phyloP scores from a whole-genome alignment of 37 sponge, comb jelly and placozoan species.

The Cliona cf. orientalis region DNA sequence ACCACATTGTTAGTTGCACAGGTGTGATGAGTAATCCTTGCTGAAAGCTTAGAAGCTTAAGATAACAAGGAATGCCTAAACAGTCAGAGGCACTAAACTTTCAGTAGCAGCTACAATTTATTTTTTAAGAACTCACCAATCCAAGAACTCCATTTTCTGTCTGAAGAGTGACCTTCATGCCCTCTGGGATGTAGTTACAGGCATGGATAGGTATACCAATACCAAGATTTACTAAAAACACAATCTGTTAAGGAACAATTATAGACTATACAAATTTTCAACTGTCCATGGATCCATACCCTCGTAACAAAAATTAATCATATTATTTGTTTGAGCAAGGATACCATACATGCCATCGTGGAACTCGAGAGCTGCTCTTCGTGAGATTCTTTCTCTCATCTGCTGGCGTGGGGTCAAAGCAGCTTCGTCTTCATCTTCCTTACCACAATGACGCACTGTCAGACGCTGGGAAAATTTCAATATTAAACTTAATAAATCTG shows the following conservation, averaged over 20 bases:
- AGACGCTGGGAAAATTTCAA: slow-evolving; percentile 13
- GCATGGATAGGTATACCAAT: slow-evolving; percentile 97
- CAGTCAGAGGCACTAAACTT: too few relatives aligned
- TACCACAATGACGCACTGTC: slow-evolving; percentile 25
- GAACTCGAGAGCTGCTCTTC: slow-evolving; percentile 94
- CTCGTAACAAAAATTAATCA: too few relatives aligned
- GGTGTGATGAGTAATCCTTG: too few relatives aligned
- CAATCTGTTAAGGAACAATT: background rate
- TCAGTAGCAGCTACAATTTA: too few relatives aligned
- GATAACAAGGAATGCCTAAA: too few relatives aligned
- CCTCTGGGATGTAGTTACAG: slow-evolving; percentile 91
- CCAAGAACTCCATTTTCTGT: slow-evolving; percentile 98
- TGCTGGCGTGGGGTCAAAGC: too few relatives aligned
- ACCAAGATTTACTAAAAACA: slow-evolving; percentile 87
- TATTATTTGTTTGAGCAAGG: slow-evolving; percentile 19
- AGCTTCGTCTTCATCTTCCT: background rate
- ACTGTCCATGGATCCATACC: background rate
- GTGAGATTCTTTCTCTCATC: slow-evolving; percentile 78
- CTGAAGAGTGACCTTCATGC: slow-evolving; percentile 89
- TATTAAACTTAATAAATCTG: too few relatives aligned
- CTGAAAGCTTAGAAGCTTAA: too few relatives aligned
- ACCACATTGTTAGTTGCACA: too few relatives aligned
- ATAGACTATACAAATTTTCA: background rate
- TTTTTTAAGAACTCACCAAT: slow-evolving; percentile 62
- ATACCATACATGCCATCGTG: slow-evolving; percentile 95